Evolutionary conservation across 2,113 vertebrate species (phyloP), one percentile per base, ranked within the genome.

Genomic region (Trogon surrucura): DNA sequence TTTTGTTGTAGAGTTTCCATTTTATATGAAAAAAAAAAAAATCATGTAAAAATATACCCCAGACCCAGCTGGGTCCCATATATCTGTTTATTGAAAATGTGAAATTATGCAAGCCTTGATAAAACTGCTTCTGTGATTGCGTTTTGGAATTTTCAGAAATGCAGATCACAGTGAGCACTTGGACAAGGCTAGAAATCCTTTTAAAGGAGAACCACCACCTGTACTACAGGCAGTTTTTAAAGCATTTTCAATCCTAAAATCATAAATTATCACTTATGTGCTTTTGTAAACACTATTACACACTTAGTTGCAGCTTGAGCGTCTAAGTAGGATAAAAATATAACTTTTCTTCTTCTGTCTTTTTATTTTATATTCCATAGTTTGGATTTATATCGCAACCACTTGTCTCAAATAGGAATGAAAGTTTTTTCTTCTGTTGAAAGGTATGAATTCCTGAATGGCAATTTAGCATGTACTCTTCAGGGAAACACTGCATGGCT

Each of bases 371-470:
- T 45, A 50, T 77, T 54, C 54, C 19, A 85, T 58, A 4, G 1
- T 91, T 78, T 15, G 30, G 54, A n/a, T 54, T 92, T 85, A 25
- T 51, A 62, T 57, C 11, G 0, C 34, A 85, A 62, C 19, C 12
- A 14, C 25, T 89, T 91, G 25, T 48, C 58, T 88, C 41, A 77
- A 80, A 53, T 23, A 38, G 18, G 21, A 93, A 48, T 26, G 11
- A 45, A 85, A 62, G 27, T 45, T 25, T 5, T 41, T 58, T 30
- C 34, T 44, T 21, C 54, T 23, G 9, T 23, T 80, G 75, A 94
- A 93, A 88, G 32, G 51, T 74, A 95, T 45, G 69, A 90, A 90
- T 91, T 96, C 88, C 95, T 91, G 94, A 94, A 91, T 88, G 88
- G n/a, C 48, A 94, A 91, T 97, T 95, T 73, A 83, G 71, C 51